Base-by-base conservation (phyloP, 2,888 invertebrate species). In the Latheticus oryzae region DNA sequence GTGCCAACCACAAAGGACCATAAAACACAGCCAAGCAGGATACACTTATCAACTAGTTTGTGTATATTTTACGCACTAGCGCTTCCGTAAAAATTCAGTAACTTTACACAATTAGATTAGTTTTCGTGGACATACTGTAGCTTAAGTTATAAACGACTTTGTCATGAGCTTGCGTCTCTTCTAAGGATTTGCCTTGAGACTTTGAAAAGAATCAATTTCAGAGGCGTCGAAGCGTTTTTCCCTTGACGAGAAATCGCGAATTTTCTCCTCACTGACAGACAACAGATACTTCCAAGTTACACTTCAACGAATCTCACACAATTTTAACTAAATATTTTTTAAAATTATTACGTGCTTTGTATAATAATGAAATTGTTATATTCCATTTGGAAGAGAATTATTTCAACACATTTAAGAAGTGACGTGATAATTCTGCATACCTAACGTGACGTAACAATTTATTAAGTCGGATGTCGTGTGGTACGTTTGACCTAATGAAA, bases 91-190 rank as follows among this genome's bases (percentile, higher is more conserved):
- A 19, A 45, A 32, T 45, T n/a, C n/a, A n/a, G n/a, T n/a, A n/a
- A n/a, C n/a, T n/a, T n/a, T n/a, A n/a, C n/a, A n/a, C n/a, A n/a
- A n/a, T n/a, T n/a, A n/a, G n/a, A n/a, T n/a, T n/a, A n/a, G n/a
- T n/a, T n/a, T n/a, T n/a, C n/a, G n/a, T n/a, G n/a, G n/a, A n/a
- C n/a, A n/a, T n/a, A n/a, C n/a, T n/a, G n/a, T n/a, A n/a, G n/a
- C n/a, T n/a, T n/a, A n/a, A n/a, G 66, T 68, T 67, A 68, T 67
- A 68, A 68, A 68, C 66, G 67, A 68, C 64, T 61, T 60, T 55
- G 61, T 60, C 53, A 53, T 60, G 58, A 58, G 57, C 63, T 63
- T 64, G 60, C 51, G 63, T 63, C 62, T 63, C 62, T 61, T 42
- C 52, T 57, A 50, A 60, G 65, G 64, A 68, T 65, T 68, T 68